Evolutionary conservation across 1,140 invertebrate species (phyloP).

Genomic region (Aphelinus certus): DNA sequence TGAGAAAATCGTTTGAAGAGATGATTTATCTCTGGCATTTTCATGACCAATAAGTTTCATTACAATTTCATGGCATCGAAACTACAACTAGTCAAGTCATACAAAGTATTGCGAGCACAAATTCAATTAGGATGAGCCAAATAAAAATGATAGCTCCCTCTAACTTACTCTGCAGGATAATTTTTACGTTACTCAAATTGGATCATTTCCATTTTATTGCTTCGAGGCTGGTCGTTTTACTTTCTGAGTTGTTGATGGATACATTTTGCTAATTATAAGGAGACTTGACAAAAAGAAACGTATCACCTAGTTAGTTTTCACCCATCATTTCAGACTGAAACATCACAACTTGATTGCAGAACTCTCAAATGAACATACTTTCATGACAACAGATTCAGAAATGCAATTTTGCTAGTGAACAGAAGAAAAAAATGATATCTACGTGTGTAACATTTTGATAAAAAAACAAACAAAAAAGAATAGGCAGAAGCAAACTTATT

Average conservation of each 20-base stretch:
- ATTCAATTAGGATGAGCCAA: slow-evolving; percentile 49
- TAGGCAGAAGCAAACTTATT: slow-evolving; percentile 41
- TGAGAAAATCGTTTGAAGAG: slow-evolving; percentile 8
- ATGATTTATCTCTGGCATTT: slow-evolving; percentile 44
- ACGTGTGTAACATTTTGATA: slow-evolving; percentile 35
- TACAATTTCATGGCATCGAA: slow-evolving; percentile 53
- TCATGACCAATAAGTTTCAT: slow-evolving; percentile 60
- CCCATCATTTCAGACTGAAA: slow-evolving; percentile 35
- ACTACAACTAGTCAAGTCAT: slow-evolving; percentile 61
- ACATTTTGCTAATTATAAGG: slow-evolving; percentile 12
- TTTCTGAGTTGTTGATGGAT: not conserved
- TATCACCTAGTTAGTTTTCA: slow-evolving; percentile 25
- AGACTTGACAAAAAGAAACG: slow-evolving; percentile 8
- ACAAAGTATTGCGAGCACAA: slow-evolving; percentile 61
- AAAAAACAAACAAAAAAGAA: not conserved
- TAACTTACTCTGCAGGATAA: slow-evolving; percentile 19
- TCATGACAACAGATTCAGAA: slow-evolving; percentile 30
- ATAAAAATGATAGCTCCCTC: slow-evolving; percentile 24
- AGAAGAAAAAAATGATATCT: slow-evolving; percentile 27
- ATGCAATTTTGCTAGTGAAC: slow-evolving; percentile 30
- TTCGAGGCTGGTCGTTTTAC: slow-evolving; percentile 26
- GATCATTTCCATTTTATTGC: too few species aligned
- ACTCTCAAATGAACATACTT: slow-evolving; percentile 32
- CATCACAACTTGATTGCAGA: slow-evolving; percentile 15
- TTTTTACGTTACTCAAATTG: not conserved